Evolutionary conservation across 2,888 invertebrate genomes (phyloP).

Genomic region (Apantesis nais): DNA sequence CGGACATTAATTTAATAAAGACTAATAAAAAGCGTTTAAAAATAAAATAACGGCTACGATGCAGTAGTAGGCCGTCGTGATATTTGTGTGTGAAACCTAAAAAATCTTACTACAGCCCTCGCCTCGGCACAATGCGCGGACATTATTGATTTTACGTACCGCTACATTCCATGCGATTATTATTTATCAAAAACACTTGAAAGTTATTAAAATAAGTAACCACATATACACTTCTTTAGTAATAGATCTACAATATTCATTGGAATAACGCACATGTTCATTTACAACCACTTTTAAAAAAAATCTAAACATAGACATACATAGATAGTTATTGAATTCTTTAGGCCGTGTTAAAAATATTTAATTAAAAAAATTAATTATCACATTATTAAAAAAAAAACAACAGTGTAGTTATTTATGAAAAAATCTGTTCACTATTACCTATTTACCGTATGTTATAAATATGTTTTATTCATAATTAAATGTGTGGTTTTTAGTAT

Average conservation of each 20-base stretch:
- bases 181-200: slow-evolving; percentile 61
- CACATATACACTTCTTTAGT: slow-evolving; percentile 22
- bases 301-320: slow-evolving; percentile 15
- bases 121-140: slow-evolving; percentile 67
- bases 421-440: slow-evolving; percentile 49
- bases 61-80: slow-evolving; percentile 25
- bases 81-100: slow-evolving; percentile 39
- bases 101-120: slow-evolving; percentile 44
- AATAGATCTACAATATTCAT: slow-evolving; percentile 16
- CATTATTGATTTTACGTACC: slow-evolving; percentile 76
- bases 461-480: slow-evolving; percentile 68
- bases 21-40: background rate
- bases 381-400: slow-evolving; percentile 40
- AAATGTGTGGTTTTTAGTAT: slow-evolving; percentile 48
- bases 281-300: slow-evolving; percentile 19
- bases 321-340: background rate
- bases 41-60: slow-evolving; percentile 19
- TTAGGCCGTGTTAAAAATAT: background rate
- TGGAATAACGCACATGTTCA: slow-evolving; percentile 10
- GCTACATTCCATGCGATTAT: slow-evolving; percentile 58
- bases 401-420: slow-evolving; percentile 37
- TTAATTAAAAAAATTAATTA: slow-evolving; percentile 6
- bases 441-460: slow-evolving; percentile 72
- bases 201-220: slow-evolving; percentile 27
- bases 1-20: background rate